Percentiles rank a stretch among this genome's conserved stretches.
phyloP scores from a whole-genome alignment of 2,113 vertebrate genomes.

The Acanthisitta chloris region DNA sequence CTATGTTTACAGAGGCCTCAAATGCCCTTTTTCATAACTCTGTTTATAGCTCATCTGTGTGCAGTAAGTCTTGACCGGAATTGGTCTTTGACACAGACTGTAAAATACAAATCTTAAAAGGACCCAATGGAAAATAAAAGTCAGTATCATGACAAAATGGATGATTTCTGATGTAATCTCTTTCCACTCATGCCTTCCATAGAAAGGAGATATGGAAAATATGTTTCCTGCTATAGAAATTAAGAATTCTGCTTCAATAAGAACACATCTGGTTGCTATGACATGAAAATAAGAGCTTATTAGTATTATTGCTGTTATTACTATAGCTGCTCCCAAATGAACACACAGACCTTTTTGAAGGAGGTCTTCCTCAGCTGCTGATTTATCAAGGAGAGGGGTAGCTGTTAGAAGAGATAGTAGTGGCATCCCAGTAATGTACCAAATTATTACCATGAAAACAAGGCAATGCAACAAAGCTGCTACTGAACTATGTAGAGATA shows the following conservation, averaged over 20 bases:
- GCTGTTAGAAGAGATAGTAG: background rate
- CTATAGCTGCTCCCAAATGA: background rate
- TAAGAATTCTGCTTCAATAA: conserved; percentile 23
- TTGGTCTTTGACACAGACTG: conserved; percentile 73
- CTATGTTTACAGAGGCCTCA: conserved; percentile 69
- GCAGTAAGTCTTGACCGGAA: conserved; percentile 74
- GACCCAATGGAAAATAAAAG: conserved; percentile 73
- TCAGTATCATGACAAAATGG: conserved; percentile 63
- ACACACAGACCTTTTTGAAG: background rate
- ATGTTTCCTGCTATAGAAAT: conserved; percentile 15
- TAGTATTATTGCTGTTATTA: background rate
- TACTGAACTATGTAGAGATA: background rate
- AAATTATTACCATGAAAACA: background rate
- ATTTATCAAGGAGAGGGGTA: background rate
- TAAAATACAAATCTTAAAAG: conserved; percentile 75
- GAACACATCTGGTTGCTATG: background rate
- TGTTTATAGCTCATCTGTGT: conserved; percentile 73
- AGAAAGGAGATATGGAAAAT: conserved; percentile 11
- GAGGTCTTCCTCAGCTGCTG: background rate
- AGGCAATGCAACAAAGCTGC: background rate
- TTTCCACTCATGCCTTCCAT: conserved; percentile 32
- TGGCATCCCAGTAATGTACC: background rate
- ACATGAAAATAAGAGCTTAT: background rate
- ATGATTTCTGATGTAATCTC: conserved; percentile 66
- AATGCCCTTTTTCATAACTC: conserved; percentile 68